These are phyloP conservation scores for Neodon shergylaensis DNA, from an alignment of 2,113 vertebrate genomes.

Conservation along the genomic window DNA sequence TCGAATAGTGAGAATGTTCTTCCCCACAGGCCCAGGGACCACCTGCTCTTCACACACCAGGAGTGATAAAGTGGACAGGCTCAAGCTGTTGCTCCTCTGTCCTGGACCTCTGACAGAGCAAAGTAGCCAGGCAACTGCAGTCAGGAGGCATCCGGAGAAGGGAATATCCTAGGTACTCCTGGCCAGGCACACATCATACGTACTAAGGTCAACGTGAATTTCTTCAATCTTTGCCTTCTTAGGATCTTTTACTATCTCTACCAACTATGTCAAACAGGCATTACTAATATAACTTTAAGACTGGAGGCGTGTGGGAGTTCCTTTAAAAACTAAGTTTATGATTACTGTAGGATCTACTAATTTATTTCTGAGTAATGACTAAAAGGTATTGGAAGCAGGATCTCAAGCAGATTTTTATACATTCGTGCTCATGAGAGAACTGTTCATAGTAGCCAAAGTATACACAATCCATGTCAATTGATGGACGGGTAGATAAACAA, in stretches of 20 bases:
- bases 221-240: neutral
- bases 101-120: neutral
- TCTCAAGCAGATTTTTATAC: neutral
- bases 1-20: neutral
- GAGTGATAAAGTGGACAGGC: neutral
- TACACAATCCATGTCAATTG: neutral
- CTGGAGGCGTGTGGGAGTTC: neutral
- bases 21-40: neutral
- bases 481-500: neutral
- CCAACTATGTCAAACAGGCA: neutral
- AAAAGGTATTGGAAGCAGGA: neutral
- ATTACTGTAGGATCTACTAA: neutral
- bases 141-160: neutral
- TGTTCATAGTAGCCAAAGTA: neutral
- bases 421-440: neutral
- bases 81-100: slow-evolving; percentile 43
- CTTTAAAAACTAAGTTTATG: neutral
- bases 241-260: neutral
- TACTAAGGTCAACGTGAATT: neutral
- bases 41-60: neutral
- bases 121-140: neutral
- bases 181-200: neutral
- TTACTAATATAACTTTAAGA: neutral
- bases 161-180: too few species aligned
- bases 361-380: neutral